These are phyloP conservation scores for Colius striatus DNA, from an alignment of 2,113 vertebrate genomes.

Conservation along the genomic window DNA sequence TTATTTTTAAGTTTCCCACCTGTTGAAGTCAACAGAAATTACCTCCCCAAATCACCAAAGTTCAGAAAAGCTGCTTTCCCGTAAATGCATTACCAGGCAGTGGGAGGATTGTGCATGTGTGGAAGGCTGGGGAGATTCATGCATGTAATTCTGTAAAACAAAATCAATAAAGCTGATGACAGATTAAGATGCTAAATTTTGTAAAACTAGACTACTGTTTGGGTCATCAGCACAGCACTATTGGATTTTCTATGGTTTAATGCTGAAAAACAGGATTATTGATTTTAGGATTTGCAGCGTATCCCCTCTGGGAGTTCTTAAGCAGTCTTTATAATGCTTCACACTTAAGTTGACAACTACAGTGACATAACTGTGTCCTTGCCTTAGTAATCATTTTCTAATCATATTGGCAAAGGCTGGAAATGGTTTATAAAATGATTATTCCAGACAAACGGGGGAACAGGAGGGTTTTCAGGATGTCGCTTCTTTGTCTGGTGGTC, in stretches of 20 bases:
- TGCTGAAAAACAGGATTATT: conserved; percentile 83
- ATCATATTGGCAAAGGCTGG: conserved; percentile 71
- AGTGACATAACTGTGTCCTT: conserved; percentile 66
- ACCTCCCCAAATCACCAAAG: neutral
- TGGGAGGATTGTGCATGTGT: neutral
- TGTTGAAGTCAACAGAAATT: conserved; percentile 56
- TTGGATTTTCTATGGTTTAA: conserved; percentile 78
- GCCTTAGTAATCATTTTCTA: conserved; percentile 73
- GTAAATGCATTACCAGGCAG: conserved; percentile 43
- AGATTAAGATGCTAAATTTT: conserved; percentile 73
- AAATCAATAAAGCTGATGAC: conserved; percentile 78
- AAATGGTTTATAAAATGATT: conserved; percentile 72
- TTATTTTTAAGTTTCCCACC: conserved; percentile 52
- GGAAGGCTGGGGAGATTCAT: conserved; percentile 51
- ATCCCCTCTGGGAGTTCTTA: conserved; percentile 74
- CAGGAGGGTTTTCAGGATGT: conserved; percentile 1
- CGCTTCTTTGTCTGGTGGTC: conserved; percentile 74
- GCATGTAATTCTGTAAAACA: conserved; percentile 68
- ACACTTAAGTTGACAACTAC: conserved; percentile 78
- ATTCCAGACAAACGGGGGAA: neutral
- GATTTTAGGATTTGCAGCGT: conserved; percentile 84
- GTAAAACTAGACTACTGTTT: conserved; percentile 70
- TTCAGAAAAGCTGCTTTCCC: conserved; percentile 52
- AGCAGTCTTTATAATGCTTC: conserved; percentile 72
- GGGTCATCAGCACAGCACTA: conserved; percentile 63